A percentile compares a stretch with the other conserved stretches of the same genome.
Evolutionary conservation across 37 sponge, comb jelly and placozoan genomes (phyloP).

Genomic region (Ephydatia muelleri): DNA sequence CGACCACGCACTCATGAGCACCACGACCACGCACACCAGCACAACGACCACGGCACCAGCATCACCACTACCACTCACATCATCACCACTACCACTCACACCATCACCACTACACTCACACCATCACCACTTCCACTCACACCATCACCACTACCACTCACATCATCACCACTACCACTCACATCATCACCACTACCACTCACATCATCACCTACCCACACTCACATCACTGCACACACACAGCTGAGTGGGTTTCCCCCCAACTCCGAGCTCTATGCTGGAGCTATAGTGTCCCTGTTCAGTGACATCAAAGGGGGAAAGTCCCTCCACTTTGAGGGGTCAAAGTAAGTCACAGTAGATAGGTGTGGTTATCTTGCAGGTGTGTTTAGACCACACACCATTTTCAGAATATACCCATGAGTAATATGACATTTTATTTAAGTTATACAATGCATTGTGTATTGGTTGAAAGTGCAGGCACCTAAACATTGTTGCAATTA

Average conservation of each 20-base stretch:
- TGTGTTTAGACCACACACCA: neutral
- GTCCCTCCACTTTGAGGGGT: constrained; percentile 62
- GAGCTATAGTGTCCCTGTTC: constrained; percentile 36
- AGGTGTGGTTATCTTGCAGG: neutral
- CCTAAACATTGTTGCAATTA: no score
- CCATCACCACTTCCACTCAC: neutral
- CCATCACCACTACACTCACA: no score
- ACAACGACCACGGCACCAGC: neutral
- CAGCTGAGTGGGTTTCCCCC: constrained; percentile 64
- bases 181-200: no score
- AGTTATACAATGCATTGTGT: no score
- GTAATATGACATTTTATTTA: no score
- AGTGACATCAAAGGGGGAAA: constrained; percentile 60
- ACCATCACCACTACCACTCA: no score
- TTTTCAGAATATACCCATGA: no score
- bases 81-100: neutral
- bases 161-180: no score
- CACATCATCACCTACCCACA: neutral
- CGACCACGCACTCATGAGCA: no score
- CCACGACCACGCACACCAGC: neutral
- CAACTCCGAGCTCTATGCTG: constrained; percentile 39
- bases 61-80: no score
- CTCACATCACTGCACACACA: no score
- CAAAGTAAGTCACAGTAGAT: constrained; percentile 36
- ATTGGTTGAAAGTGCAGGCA: no score